phyloP scores from a whole-genome alignment of 2,113 vertebrate genomes.

The Oriolus oriolus region DNA sequence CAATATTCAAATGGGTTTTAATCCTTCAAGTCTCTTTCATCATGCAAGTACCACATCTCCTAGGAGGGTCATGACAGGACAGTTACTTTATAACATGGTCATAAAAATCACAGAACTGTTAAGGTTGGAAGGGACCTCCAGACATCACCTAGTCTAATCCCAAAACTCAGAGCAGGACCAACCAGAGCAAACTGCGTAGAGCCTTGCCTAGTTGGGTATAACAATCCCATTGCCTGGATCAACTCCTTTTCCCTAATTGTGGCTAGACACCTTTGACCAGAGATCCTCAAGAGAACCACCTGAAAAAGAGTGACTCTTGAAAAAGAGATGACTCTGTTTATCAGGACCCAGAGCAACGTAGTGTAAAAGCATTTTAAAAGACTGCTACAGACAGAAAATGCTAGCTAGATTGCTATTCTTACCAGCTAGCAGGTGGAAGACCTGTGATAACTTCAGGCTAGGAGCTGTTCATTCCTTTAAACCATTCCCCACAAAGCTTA shows the following conservation, averaged over 20 bases:
- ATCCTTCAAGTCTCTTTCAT: neutral
- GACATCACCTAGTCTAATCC: neutral
- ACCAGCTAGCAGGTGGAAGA: neutral
- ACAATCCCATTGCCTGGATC: neutral
- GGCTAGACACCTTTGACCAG: neutral
- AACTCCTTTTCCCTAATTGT: neutral
- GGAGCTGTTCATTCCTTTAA: neutral
- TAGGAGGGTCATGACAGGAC: fast-evolving
- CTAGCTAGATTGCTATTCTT: neutral
- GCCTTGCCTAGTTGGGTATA: neutral
- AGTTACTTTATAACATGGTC: neutral
- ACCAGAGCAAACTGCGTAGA: neutral
- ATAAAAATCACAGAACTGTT: neutral
- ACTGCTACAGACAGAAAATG: neutral
- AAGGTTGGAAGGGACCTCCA: neutral
- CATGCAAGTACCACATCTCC: neutral
- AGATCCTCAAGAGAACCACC: neutral
- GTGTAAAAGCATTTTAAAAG: neutral
- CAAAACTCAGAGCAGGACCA: neutral
- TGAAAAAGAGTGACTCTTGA: neutral
- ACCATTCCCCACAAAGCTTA: neutral
- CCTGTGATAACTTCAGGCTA: neutral
- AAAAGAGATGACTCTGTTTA: neutral
- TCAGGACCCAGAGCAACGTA: neutral
- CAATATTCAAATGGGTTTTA: neutral